Evolutionary conservation across 2,888 invertebrate genomes (phyloP), one percentile per base, ranked within the genome.

Genomic region (Chalcis sispes): DNA sequence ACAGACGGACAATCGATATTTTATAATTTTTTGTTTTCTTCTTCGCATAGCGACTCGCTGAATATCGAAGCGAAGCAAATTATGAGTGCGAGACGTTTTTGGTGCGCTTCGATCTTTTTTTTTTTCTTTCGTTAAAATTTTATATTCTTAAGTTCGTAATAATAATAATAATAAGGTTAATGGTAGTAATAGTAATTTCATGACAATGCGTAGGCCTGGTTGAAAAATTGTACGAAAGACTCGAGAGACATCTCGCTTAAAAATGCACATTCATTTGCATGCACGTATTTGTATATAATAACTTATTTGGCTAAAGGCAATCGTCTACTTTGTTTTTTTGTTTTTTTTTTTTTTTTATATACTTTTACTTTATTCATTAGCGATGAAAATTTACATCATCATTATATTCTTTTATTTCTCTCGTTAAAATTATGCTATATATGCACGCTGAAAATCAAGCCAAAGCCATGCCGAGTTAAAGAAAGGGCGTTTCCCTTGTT

Each of bases 281-380:
- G 65, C 23, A 54, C n/a, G 25, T 56, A 2, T 18, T 27, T 25
- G 7, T 42, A 5, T 69, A 46, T 29, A n/a, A 32, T 48, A 74
- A 75, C 20, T 71, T 66, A 65, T 62, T 42, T 27, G 67, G 42
- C 64, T 72, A 64, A 75, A 77, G 76, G 76, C 76, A 72, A 69
- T 40, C 64, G 40, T 67, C 62, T 77, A 77, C 69, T 62, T 64
- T 64, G 48, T 69, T 66, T 64, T n/a, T 42, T 8, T 2, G 27
- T 36, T 46, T 13, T 42, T 42, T 2, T 42, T 42, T 13, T 13
- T 13, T 42, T n/a, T 69, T 66, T 64, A n/a, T 42, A 13, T 2
- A 20, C 27, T 46, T 13, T 42, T 42, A 4, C 15, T 42, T 13
- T 13, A 8, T 42, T 64, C 5, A 29, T 4, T 50, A 23, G 27